These are phyloP conservation scores for Dione vanillae DNA, from an alignment of 2,888 invertebrate species.

Conservation along the genomic window DNA sequence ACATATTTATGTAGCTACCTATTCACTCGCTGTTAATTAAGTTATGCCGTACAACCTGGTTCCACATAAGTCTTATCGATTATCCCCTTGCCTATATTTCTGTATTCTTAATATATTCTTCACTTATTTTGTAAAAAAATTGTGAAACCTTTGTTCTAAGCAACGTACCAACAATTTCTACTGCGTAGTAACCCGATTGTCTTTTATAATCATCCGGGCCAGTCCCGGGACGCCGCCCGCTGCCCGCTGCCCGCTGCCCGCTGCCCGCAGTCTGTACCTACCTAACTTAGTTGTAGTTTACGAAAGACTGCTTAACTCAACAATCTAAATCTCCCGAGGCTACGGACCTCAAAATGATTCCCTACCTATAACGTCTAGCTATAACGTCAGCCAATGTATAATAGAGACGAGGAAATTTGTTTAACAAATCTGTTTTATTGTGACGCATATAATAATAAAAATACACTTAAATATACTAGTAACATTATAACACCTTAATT, in stretches of 20 bases:
- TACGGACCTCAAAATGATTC: slow-evolving; percentile 46
- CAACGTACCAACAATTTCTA: slow-evolving; percentile 9
- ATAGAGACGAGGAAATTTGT: slow-evolving; percentile 49
- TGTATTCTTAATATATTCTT: neutral
- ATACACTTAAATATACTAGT: no score
- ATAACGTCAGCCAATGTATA: slow-evolving; percentile 46
- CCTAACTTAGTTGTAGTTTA: slow-evolving; percentile 46
- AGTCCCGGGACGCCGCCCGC: slow-evolving; percentile 27
- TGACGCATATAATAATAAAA: no score
- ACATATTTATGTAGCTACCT: slow-evolving; percentile 1
- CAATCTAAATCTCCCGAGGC: slow-evolving; percentile 47
- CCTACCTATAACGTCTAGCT: no score
- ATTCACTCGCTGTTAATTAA: neutral
- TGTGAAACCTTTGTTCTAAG: neutral
- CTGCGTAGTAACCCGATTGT: slow-evolving; percentile 20
- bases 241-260: slow-evolving; percentile 21
- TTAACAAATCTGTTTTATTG: slow-evolving; percentile 36
- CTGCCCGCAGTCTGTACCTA: slow-evolving; percentile 18
- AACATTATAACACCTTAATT: no score
- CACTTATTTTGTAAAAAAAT: neutral
- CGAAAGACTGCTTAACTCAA: slow-evolving; percentile 41
- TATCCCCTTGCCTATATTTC: neutral
- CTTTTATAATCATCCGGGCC: slow-evolving; percentile 31
- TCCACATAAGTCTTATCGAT: slow-evolving; percentile 14
- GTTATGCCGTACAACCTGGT: slow-evolving; percentile 12